A percentile compares a stretch with the other conserved stretches of the same genome.
Conservation (phyloP, 2,113 vertebrate species). For the Colaptes auratus region DNA sequence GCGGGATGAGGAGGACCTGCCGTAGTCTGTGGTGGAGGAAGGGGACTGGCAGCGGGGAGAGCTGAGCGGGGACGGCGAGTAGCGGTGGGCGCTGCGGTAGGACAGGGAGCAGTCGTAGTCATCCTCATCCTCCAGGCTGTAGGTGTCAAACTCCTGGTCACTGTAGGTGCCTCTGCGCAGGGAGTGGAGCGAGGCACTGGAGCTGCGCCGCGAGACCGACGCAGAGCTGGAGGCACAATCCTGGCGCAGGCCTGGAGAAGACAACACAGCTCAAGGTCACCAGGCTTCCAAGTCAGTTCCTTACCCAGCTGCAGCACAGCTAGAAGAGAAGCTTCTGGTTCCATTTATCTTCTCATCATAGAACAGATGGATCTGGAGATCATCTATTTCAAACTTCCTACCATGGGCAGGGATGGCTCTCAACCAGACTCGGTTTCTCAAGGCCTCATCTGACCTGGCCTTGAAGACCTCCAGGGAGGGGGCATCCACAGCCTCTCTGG, state of each 20-base stretch:
- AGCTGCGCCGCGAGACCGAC: conserved; percentile 86
- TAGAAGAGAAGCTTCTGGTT: background rate
- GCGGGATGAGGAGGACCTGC: conserved; percentile 68
- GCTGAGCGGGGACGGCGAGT: conserved; percentile 85
- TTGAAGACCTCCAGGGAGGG: too few species aligned
- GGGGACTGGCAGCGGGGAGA: conserved; percentile 90
- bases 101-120: conserved; percentile 82
- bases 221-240: conserved; percentile 90
- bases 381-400: too few species aligned
- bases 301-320: background rate
- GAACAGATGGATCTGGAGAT: too few species aligned
- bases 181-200: conserved; percentile 88
- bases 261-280: background rate
- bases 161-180: conserved; percentile 89
- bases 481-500: too few species aligned
- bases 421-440: too few species aligned
- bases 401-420: too few species aligned
- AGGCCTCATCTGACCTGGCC: too few species aligned
- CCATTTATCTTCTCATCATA: too few species aligned
- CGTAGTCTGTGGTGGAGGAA: conserved; percentile 74
- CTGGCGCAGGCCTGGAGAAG: conserved; percentile 84
- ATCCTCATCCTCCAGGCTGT: conserved; percentile 88
- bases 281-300: accelerated
- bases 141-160: conserved; percentile 90
- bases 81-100: conserved; percentile 77